A percentile compares a stretch with the other conserved stretches of the same genome.
phyloP scores from a whole-genome alignment of 2,888 invertebrate species.

The Lasioglossum vierecki region DNA sequence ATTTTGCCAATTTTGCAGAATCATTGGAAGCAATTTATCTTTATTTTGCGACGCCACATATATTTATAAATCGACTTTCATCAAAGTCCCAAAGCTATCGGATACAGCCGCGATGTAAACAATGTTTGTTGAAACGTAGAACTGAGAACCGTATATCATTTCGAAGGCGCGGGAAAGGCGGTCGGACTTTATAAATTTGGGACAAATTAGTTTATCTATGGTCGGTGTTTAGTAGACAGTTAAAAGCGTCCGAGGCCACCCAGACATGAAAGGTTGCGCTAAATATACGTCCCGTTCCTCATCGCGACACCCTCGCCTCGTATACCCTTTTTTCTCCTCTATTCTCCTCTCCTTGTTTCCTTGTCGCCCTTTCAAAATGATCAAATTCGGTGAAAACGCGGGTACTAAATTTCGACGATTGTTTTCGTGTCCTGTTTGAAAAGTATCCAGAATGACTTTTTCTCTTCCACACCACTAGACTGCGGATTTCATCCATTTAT shows the following conservation, averaged over 20 bases:
- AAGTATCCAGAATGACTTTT: too few relatives aligned
- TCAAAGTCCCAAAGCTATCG: background rate
- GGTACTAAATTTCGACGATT: background rate
- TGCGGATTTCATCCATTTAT: too few relatives aligned
- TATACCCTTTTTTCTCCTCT: background rate
- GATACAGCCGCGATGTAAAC: constrained; percentile 15
- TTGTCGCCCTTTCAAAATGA: constrained; percentile 21
- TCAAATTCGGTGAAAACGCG: background rate
- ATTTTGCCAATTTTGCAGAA: background rate
- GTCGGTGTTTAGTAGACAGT: constrained; percentile 66
- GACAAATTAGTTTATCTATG: constrained; percentile 78
- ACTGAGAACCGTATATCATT: constrained; percentile 63
- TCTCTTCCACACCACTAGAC: too few relatives aligned
- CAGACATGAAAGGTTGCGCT: constrained; percentile 64
- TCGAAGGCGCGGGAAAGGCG: constrained; percentile 32
- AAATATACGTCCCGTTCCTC: constrained; percentile 68
- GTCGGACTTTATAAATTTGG: constrained; percentile 71
- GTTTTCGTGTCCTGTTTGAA: background rate
- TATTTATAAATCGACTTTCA: constrained; percentile 20
- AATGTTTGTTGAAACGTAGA: constrained; percentile 52
- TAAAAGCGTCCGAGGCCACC: constrained; percentile 69
- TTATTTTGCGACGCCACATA: background rate
- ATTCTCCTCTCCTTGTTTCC: background rate
- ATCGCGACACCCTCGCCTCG: constrained; percentile 50
- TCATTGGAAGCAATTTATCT: background rate